A percentile compares a stretch with the other conserved stretches of the same genome.
These are phyloP conservation scores for Syngnathus rostellatus DNA, from an alignment of 2,797 vertebrate species.

Conservation along the genomic window DNA sequence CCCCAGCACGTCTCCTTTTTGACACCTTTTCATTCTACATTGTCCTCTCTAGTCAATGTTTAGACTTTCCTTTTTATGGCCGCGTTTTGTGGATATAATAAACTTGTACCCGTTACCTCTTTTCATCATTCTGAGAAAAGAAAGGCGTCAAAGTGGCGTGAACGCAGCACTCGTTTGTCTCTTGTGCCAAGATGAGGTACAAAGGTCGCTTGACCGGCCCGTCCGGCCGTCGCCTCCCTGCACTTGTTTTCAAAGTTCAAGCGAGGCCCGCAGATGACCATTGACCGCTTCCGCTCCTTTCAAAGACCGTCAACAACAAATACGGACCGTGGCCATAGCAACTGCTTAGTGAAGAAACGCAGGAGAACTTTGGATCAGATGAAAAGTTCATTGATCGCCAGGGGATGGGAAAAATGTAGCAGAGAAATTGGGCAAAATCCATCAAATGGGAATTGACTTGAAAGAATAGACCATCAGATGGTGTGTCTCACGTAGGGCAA, in stretches of 20 bases:
- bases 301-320: not conserved
- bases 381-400: no score
- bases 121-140: not conserved
- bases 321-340: no score
- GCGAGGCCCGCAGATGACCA: not conserved
- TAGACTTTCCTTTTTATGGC: slow-evolving; percentile 19
- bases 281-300: not conserved
- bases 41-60: slow-evolving; percentile 8
- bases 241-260: not conserved
- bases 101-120: slow-evolving; percentile 30
- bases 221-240: not conserved
- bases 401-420: no score
- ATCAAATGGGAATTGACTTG: no score
- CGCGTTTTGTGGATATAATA: slow-evolving; percentile 48
- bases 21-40: slow-evolving; percentile 3
- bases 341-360: no score
- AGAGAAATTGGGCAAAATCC: no score
- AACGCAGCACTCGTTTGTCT: no score
- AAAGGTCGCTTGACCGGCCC: not conserved
- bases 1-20: slow-evolving; percentile 1
- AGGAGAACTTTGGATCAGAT: no score
- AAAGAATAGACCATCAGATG: no score
- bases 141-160: no score
- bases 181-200: not conserved
- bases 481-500: no score